Evolutionary conservation across 2,113 vertebrate species (phyloP).

Genomic region (Sinosuthora webbiana): DNA sequence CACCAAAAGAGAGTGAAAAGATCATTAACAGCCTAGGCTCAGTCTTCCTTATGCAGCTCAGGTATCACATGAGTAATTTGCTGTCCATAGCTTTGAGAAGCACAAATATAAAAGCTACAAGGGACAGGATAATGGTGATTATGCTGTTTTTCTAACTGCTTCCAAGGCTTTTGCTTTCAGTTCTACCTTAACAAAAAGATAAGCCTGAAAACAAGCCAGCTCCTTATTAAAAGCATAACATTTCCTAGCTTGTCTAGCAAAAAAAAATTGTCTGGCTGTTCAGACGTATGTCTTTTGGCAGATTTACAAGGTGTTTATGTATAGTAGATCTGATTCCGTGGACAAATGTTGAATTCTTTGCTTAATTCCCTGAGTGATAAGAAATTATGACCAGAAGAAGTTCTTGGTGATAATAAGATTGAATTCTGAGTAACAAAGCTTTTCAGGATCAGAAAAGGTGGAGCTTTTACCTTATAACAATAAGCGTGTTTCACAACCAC

Average conservation of each 20-base stretch:
- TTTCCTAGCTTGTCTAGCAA: constrained; percentile 30
- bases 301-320: constrained; percentile 38
- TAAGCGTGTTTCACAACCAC: neutral
- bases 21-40: constrained; percentile 75
- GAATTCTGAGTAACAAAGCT: neutral
- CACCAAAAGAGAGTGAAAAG: constrained; percentile 68
- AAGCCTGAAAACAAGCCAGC: constrained; percentile 69
- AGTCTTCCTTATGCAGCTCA: constrained; percentile 73
- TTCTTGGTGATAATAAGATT: neutral
- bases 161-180: constrained; percentile 76
- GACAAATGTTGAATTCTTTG: constrained; percentile 45
- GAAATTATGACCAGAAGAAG: constrained; percentile 58
- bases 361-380: constrained; percentile 59
- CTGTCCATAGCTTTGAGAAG: constrained; percentile 67
- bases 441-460: neutral
- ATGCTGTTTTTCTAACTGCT: constrained; percentile 75
- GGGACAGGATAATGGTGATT: constrained; percentile 77
- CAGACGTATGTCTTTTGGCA: constrained; percentile 57
- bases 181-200: constrained; percentile 74
- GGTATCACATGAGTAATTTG: constrained; percentile 78
- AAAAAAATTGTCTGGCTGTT: constrained; percentile 48
- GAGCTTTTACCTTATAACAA: neutral
- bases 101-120: constrained; percentile 73
- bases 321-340: constrained; percentile 55
- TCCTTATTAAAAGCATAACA: constrained; percentile 72